Percentiles rank a stretch among this genome's conserved stretches.
Evolutionary conservation across 2,888 invertebrate genomes (phyloP).

Genomic region (Asteroscopus sphinx): DNA sequence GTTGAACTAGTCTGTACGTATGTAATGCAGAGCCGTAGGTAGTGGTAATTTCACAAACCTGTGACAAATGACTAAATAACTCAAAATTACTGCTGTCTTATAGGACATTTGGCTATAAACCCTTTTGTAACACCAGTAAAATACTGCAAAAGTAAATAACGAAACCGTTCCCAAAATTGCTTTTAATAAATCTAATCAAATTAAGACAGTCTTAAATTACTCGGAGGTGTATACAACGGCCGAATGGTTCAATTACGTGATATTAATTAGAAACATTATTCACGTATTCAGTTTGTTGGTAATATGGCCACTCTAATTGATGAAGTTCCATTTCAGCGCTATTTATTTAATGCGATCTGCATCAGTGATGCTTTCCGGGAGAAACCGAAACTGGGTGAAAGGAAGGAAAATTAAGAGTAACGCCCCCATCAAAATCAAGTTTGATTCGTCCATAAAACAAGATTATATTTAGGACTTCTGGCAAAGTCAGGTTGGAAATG

Average conservation of each 20-base stretch:
- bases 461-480: conserved; percentile 28
- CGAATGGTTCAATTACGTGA: conserved; percentile 47
- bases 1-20: neutral
- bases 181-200: conserved; percentile 48
- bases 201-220: conserved; percentile 42
- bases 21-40: neutral
- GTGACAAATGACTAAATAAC: conserved; percentile 1
- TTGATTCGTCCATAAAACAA: conserved; percentile 24
- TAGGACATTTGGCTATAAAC: neutral
- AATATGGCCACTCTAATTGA: conserved; percentile 56
- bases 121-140: neutral
- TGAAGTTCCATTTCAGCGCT: conserved; percentile 57
- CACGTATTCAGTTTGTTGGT: conserved; percentile 44
- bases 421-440: conserved; percentile 35
- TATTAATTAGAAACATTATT: conserved; percentile 55
- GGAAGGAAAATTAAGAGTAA: conserved; percentile 21
- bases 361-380: conserved; percentile 50
- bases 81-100: neutral
- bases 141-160: neutral
- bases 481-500: conserved; percentile 8
- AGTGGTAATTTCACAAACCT: neutral
- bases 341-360: conserved; percentile 64
- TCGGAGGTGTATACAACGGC: conserved; percentile 35
- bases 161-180: conserved; percentile 19
- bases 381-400: conserved; percentile 35